Evolutionary conservation across 2,888 invertebrate genomes (phyloP).

Genomic region (Stenodema calcarata): DNA sequence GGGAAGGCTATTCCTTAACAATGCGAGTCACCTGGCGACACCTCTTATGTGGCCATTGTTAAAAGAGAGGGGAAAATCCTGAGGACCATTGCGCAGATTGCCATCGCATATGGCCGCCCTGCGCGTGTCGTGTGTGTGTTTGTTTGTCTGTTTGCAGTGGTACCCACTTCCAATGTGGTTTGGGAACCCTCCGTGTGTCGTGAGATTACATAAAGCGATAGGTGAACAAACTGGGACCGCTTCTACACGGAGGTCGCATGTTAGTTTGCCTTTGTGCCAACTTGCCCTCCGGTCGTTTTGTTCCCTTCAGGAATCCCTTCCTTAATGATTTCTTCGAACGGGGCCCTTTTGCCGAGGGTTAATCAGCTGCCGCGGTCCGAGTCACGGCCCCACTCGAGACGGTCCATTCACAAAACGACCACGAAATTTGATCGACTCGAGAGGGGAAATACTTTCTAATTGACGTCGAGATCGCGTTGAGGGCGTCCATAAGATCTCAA

Average conservation of each 20-base stretch:
- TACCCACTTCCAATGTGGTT: constrained; percentile 9
- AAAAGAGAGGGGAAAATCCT: background rate
- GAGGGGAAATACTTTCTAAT: background rate
- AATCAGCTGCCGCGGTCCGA: background rate
- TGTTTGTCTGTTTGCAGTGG: constrained; percentile 34
- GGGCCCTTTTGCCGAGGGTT: background rate
- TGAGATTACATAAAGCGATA: constrained; percentile 38
- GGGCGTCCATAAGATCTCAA: background rate
- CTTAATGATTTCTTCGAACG: constrained; percentile 33
- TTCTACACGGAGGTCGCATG: constrained; percentile 45
- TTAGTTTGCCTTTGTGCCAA: background rate
- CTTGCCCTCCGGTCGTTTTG: background rate
- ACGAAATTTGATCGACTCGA: background rate
- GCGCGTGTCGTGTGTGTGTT: constrained; percentile 42
- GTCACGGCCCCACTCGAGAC: background rate
- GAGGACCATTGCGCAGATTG: constrained; percentile 36
- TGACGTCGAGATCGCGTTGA: background rate
- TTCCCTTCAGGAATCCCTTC: background rate
- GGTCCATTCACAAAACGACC: background rate
- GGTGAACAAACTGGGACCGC: constrained; percentile 43
- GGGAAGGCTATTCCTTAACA: background rate
- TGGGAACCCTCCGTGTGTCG: constrained; percentile 26
- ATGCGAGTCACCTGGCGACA: constrained; percentile 33
- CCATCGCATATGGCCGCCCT: constrained; percentile 44
- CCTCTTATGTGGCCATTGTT: constrained; percentile 21